phyloP scores from a whole-genome alignment of 2,797 vertebrate genomes.

The Mus minutoides region DNA sequence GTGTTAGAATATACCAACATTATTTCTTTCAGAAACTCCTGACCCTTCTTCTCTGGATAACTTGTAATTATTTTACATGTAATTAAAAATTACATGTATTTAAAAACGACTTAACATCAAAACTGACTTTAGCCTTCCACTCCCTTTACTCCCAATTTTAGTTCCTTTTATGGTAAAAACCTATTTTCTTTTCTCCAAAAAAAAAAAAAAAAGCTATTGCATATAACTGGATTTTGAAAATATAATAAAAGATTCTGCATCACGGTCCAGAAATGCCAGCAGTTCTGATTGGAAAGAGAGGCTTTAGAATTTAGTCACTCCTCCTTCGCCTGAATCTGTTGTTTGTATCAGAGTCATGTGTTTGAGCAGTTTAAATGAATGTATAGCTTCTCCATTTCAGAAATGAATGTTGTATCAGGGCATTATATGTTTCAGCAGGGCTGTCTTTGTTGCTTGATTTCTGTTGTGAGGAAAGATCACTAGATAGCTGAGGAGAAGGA shows the following conservation, averaged over 20 bases:
- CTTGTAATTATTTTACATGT: slow-evolving; percentile 54
- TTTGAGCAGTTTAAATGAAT: slow-evolving; percentile 32
- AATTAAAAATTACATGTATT: slow-evolving; percentile 23
- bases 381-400: slow-evolving; percentile 52
- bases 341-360: slow-evolving; percentile 12
- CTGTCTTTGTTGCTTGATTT: slow-evolving; percentile 21
- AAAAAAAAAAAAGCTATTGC: slow-evolving; percentile 19
- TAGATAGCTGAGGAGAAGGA: slow-evolving; percentile 46
- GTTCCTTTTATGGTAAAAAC: slow-evolving; percentile 64
- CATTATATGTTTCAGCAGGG: slow-evolving; percentile 16
- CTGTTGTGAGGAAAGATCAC: slow-evolving; percentile 27
- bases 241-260: slow-evolving; percentile 39
- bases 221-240: slow-evolving; percentile 64
- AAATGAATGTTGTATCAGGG: slow-evolving; percentile 44
- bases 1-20: not conserved
- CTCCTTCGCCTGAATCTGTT: not conserved
- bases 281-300: slow-evolving; percentile 48
- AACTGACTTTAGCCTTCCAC: slow-evolving; percentile 36
- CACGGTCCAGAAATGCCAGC: slow-evolving; percentile 11
- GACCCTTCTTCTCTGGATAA: not conserved
- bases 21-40: slow-evolving; percentile 42
- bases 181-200: slow-evolving; percentile 31
- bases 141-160: slow-evolving; percentile 24
- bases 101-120: slow-evolving; percentile 46
- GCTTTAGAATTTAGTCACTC: not conserved